A percentile compares a stretch with the other conserved stretches of the same genome.
Evolutionary conservation across 2,888 invertebrate species (phyloP).

Genomic region (Ornithoptera alexandrae): DNA sequence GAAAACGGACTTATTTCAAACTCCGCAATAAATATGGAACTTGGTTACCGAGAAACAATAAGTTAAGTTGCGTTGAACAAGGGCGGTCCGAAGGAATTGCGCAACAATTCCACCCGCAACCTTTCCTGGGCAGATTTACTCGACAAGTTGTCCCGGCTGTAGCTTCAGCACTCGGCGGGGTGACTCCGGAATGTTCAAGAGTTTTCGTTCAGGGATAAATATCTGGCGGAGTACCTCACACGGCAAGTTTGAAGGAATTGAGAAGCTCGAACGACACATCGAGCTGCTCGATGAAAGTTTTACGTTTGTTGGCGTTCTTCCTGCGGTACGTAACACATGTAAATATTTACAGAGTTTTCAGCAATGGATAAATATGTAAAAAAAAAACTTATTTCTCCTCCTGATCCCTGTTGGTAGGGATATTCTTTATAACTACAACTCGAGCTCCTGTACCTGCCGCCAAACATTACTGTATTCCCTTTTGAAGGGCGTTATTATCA

Average conservation of each 20-base stretch:
- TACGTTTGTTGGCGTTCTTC: background rate
- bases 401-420: too few species aligned
- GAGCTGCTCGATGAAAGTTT: constrained; percentile 3
- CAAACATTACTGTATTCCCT: too few species aligned
- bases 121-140: constrained; percentile 46
- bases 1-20: constrained; percentile 28
- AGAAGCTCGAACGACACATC: constrained; percentile 6
- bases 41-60: constrained; percentile 45
- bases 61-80: constrained; percentile 49
- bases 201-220: constrained; percentile 23
- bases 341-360: too few species aligned
- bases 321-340: too few species aligned
- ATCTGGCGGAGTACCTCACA: constrained; percentile 23
- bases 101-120: constrained; percentile 38
- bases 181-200: constrained; percentile 27
- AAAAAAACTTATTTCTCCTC: too few species aligned
- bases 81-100: constrained; percentile 45
- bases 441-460: too few species aligned
- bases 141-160: constrained; percentile 35
- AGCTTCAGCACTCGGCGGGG: constrained; percentile 19
- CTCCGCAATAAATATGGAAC: constrained; percentile 42
- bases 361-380: too few species aligned
- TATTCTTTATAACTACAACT: too few species aligned
- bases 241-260: constrained; percentile 16
- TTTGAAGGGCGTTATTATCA: too few species aligned